Evolutionary conservation across 2,797 vertebrate genomes (phyloP).

Genomic region (Premnoplex brunnescens): DNA sequence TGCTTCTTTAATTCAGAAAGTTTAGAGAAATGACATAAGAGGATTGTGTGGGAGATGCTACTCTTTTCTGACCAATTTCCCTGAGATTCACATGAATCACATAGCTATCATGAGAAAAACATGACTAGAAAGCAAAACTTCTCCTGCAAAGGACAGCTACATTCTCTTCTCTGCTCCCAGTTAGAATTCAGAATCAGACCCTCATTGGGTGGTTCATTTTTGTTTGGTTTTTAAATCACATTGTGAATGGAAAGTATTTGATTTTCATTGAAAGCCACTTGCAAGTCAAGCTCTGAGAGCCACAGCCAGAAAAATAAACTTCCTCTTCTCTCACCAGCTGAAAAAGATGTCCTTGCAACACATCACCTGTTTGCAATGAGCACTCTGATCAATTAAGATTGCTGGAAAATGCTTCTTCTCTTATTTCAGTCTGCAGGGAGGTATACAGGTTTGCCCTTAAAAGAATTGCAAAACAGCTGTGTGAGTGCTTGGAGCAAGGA

Average conservation of each 20-base stretch:
- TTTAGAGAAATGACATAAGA: not conserved
- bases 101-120: not conserved
- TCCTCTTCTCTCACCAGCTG: not conserved
- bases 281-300: not conserved
- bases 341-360: not conserved
- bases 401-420: not conserved
- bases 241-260: not conserved
- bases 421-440: not conserved
- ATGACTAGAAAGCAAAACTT: not conserved
- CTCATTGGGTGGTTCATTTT: not conserved
- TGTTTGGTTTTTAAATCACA: not conserved
- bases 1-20: not conserved
- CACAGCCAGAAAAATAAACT: not conserved
- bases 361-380: not conserved
- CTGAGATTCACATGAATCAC: not conserved
- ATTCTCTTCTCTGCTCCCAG: not conserved
- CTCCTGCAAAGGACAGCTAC: not conserved
- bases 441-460: not conserved
- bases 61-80: not conserved
- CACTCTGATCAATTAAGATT: not conserved
- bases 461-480: not conserved
- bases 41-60: not conserved
- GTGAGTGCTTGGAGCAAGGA: not conserved
- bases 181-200: not conserved
- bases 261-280: not conserved